Evolutionary conservation across 2,113 vertebrate genomes (phyloP), one percentile per base, ranked within the genome.

Genomic region (Thalassoma bifasciatum): DNA sequence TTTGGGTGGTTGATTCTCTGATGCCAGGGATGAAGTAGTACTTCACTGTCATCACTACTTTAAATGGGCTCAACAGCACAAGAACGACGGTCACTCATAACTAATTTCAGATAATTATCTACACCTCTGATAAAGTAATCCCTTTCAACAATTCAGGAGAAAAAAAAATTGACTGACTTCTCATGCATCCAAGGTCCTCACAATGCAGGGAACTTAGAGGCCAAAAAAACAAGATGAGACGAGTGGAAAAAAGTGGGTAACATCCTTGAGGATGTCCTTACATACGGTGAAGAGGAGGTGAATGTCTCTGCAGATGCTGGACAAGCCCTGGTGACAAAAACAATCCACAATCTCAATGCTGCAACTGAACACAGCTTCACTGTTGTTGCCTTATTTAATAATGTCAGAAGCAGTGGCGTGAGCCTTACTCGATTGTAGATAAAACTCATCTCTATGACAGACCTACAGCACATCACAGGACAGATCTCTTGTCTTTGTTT

Each of bases 41-140:
- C 4, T 87, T 86, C 51, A 79, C 54, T 47, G 58, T 89, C 40
- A 23, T 69, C 64, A 77, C 77, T 59, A 46, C 46, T 21, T 42
- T 14, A 40, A 3, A 34, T 3, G 5, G 8, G 2, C 4, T 22
- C 16, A 37, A 0, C 4, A 86, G 82, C 66, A 38, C 2, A 14
- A 84, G 86, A 51, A 2, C 8, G 2, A 72, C 59, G 7, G 26
- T 42, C 11, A 88, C 83, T 8, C 30, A 78, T 82, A 47, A 26
- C 57, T 36, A 30, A 21, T 5, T 3, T n/a, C n/a, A 10, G 8
- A n/a, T 17, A 46, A n/a, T n/a, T n/a, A n/a, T n/a, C n/a, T 30
- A 4, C 30, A 30, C 6, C 6, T 30, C 30, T 30, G 30, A 30
- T 30, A 4, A 6, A 30, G 30, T 30, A 6, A 30, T 30, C 6